These are phyloP conservation scores for Orthonyx spaldingii DNA, from an alignment of 2,113 vertebrate genomes.

Conservation along the genomic window DNA sequence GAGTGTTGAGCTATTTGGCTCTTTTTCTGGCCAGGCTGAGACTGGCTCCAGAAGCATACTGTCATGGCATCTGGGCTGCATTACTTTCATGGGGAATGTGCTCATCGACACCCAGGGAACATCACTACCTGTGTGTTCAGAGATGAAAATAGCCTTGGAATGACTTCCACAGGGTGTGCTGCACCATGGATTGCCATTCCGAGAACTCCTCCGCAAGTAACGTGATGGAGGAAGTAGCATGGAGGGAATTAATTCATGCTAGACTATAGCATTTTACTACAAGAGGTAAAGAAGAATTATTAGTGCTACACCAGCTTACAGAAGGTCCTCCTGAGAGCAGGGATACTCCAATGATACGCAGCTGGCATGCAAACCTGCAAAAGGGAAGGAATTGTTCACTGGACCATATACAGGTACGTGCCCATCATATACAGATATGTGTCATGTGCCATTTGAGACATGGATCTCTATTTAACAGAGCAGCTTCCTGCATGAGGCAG, in stretches of 20 bases:
- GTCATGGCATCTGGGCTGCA: background rate
- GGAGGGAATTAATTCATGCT: background rate
- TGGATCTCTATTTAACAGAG: background rate
- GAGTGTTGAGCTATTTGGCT: background rate
- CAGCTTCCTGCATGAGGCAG: background rate
- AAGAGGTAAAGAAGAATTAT: background rate
- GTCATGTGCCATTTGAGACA: background rate
- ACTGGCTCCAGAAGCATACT: background rate
- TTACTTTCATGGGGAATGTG: background rate
- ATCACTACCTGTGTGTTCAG: background rate
- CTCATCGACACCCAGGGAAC: background rate
- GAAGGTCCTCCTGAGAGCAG: background rate
- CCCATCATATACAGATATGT: background rate
- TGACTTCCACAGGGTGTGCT: background rate
- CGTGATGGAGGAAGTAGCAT: background rate
- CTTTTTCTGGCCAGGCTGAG: background rate
- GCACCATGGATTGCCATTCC: background rate
- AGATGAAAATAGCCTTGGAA: background rate
- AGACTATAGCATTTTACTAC: background rate
- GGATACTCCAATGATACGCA: background rate
- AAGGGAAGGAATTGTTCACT: background rate
- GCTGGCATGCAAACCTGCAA: background rate
- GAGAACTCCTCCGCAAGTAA: background rate
- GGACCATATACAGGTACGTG: background rate
- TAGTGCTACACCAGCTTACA: background rate